phyloP scores from a whole-genome alignment of 2,797 vertebrate genomes.

The Oreortyx pictus region DNA sequence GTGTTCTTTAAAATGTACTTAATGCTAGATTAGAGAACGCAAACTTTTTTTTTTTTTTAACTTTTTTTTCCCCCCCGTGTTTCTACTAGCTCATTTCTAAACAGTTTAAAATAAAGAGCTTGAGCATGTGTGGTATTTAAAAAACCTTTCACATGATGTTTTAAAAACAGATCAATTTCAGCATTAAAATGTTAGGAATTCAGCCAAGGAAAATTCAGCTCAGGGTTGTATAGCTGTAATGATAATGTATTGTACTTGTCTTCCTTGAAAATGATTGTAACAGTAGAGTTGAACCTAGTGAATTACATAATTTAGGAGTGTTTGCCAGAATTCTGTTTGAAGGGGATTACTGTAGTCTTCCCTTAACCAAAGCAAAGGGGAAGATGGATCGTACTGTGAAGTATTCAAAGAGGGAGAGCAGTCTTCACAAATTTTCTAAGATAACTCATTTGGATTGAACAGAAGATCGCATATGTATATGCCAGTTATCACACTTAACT shows the following conservation, averaged over 20 bases:
- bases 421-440: conserved; percentile 62
- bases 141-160: conserved; percentile 77
- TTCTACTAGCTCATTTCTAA: conserved; percentile 75
- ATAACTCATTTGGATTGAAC: conserved; percentile 72
- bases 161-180: conserved; percentile 81
- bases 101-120: conserved; percentile 77
- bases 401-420: conserved; percentile 58
- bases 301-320: conserved; percentile 76
- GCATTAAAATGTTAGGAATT: conserved; percentile 78
- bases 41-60: background rate
- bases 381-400: conserved; percentile 56
- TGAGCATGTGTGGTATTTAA: conserved; percentile 74
- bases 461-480: conserved; percentile 67
- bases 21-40: conserved; percentile 74
- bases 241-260: conserved; percentile 73
- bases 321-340: conserved; percentile 71
- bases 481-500: conserved; percentile 69
- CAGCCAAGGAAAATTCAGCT: conserved; percentile 76
- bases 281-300: conserved; percentile 69
- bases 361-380: conserved; percentile 70
- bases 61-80: background rate
- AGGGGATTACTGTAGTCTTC: conserved; percentile 62
- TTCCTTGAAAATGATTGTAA: conserved; percentile 75
- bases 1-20: conserved; percentile 78
- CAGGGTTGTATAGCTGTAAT: conserved; percentile 72